These are phyloP conservation scores for Noctua pronuba DNA, from an alignment of 2,888 invertebrate genomes.

Conservation along the genomic window DNA sequence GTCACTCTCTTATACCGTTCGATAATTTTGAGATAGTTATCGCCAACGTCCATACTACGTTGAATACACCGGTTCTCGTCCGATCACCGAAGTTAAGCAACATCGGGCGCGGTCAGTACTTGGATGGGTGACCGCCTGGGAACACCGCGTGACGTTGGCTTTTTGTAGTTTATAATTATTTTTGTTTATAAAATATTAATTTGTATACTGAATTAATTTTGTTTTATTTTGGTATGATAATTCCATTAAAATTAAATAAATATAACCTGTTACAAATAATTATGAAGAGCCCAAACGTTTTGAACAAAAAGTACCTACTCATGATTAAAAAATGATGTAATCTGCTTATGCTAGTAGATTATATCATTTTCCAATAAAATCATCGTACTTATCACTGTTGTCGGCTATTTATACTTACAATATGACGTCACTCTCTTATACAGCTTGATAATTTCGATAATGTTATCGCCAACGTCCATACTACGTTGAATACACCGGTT, in stretches of 20 bases:
- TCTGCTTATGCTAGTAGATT: too few species aligned
- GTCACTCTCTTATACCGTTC: neutral
- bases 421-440: too few species aligned
- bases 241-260: too few species aligned
- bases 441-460: accelerated
- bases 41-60: constrained; percentile 83
- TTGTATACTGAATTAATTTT: neutral
- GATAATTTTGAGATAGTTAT: neutral
- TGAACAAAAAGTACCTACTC: neutral
- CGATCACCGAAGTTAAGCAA: constrained; percentile 89
- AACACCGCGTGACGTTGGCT: constrained; percentile 79
- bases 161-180: constrained; percentile 12
- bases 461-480: constrained; percentile 78
- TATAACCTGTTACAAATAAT: neutral
- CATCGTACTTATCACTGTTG: too few species aligned
- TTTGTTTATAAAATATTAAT: neutral
- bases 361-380: too few species aligned
- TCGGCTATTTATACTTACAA: too few species aligned
- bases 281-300: neutral
- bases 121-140: constrained; percentile 86
- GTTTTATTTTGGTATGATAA: neutral
- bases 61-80: constrained; percentile 87
- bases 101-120: constrained; percentile 86
- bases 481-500: constrained; percentile 87
- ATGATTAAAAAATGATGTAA: neutral